phyloP scores from a whole-genome alignment of 2,797 vertebrate genomes.

The Benthosema pterotum region DNA sequence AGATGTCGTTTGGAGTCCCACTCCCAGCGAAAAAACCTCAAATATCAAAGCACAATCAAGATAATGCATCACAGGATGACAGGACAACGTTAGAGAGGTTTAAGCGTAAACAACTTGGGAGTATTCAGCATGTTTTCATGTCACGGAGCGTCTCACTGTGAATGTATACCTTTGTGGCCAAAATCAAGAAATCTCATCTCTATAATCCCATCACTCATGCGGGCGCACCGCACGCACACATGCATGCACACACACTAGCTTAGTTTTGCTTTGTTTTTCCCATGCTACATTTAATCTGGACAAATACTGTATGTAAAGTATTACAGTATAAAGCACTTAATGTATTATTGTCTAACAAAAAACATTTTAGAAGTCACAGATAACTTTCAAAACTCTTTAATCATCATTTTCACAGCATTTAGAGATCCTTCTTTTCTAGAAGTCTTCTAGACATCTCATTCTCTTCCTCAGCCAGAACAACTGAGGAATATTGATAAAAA shows the following conservation, averaged over 20 bases:
- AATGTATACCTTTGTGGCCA: slow-evolving; percentile 22
- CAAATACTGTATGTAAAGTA: no score
- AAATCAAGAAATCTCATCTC: background rate
- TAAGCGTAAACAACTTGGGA: slow-evolving; percentile 36
- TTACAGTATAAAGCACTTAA: no score
- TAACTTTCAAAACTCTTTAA: slow-evolving; percentile 78
- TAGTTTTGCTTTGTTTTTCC: no score
- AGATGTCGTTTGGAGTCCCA: slow-evolving; percentile 29
- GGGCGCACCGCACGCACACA: no score
- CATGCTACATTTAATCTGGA: no score
- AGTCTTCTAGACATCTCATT: slow-evolving; percentile 35
- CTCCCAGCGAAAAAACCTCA: slow-evolving; percentile 1
- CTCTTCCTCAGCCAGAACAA: slow-evolving; percentile 32
- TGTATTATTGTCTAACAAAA: background rate
- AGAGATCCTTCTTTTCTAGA: slow-evolving; percentile 36
- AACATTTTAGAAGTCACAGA: slow-evolving; percentile 14
- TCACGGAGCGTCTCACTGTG: slow-evolving; percentile 17
- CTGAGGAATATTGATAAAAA: slow-evolving; percentile 31
- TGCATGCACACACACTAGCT: no score
- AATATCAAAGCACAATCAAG: slow-evolving; percentile 56
- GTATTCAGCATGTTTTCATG: slow-evolving; percentile 26
- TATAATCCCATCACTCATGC: no score
- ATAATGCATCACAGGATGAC: slow-evolving; percentile 39
- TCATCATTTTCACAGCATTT: slow-evolving; percentile 72
- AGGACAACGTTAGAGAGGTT: slow-evolving; percentile 17